These are phyloP conservation scores for Calyptommatus sinebrachiatus DNA, from an alignment of 2,113 vertebrate genomes.

Conservation along the genomic window DNA sequence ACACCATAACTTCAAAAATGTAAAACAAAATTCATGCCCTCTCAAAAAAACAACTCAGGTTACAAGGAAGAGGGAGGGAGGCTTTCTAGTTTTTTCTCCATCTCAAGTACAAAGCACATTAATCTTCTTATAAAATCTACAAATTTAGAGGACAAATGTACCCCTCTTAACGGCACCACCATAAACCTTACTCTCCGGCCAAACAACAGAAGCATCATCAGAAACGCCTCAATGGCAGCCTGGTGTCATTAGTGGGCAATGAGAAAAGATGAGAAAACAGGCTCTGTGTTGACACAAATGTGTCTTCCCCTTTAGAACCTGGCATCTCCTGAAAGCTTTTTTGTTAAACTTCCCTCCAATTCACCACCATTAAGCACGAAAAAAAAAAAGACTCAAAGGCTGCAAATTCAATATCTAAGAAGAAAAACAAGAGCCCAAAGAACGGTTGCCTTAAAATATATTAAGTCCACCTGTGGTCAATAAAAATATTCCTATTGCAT, in stretches of 20 bases:
- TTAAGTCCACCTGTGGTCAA: constrained; percentile 80
- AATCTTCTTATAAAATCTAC: constrained; percentile 80
- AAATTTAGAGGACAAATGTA: constrained; percentile 77
- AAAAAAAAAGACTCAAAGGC: constrained; percentile 77
- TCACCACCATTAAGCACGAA: constrained; percentile 74
- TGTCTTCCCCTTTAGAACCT: constrained; percentile 74
- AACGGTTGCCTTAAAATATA: constrained; percentile 80
- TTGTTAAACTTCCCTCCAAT: constrained; percentile 81
- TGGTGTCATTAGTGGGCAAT: constrained; percentile 85
- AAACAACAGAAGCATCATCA: constrained; percentile 81
- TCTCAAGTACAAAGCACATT: constrained; percentile 74
- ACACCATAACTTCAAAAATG: constrained; percentile 67
- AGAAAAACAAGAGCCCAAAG: constrained; percentile 74
- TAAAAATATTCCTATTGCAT: constrained; percentile 73
- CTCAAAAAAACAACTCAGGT: constrained; percentile 60
- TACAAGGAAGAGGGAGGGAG: constrained; percentile 25
- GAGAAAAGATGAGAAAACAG: constrained; percentile 86
- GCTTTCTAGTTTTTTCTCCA: constrained; percentile 65
- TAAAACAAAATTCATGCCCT: constrained; percentile 72
- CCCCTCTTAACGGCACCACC: constrained; percentile 76
- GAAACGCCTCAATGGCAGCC: constrained; percentile 80
- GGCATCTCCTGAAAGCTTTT: constrained; percentile 85
- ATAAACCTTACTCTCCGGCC: constrained; percentile 77
- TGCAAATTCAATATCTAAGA: constrained; percentile 79
- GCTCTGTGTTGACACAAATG: constrained; percentile 86